Conservation (phyloP, 1,140 invertebrate species). For the Bombus superbus region DNA sequence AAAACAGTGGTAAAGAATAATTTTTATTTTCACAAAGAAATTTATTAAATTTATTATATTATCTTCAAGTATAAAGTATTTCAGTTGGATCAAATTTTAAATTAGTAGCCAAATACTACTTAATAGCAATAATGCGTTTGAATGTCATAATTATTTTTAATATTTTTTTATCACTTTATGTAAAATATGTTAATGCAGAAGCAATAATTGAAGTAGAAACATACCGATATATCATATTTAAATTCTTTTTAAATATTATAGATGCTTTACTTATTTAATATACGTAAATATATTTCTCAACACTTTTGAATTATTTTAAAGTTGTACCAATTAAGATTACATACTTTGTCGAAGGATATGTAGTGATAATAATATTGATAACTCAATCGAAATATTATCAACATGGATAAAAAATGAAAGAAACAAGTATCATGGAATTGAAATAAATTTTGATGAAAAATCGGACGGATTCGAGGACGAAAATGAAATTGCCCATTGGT, state of each 20-base stretch:
- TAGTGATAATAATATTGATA: conserved; percentile 94
- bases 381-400: conserved; percentile 88
- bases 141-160: background rate
- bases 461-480: conserved; percentile 85
- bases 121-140: background rate
- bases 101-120: background rate
- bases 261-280: background rate
- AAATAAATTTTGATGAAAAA: conserved; percentile 85
- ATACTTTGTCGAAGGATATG: conserved; percentile 87
- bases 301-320: background rate
- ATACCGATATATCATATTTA: background rate
- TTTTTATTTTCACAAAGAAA: background rate
- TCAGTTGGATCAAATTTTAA: background rate
- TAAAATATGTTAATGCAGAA: background rate
- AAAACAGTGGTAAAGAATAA: background rate
- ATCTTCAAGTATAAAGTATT: background rate
- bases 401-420: conserved; percentile 87
- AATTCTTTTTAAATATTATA: background rate
- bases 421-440: conserved; percentile 88
- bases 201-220: background rate
- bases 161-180: too few species aligned
- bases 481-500: conserved; percentile 89
- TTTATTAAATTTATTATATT: background rate
- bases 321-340: background rate
- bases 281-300: background rate